Evolutionary conservation across 2,888 invertebrate genomes (phyloP).

Genomic region (Leptogaster cylindrica): DNA sequence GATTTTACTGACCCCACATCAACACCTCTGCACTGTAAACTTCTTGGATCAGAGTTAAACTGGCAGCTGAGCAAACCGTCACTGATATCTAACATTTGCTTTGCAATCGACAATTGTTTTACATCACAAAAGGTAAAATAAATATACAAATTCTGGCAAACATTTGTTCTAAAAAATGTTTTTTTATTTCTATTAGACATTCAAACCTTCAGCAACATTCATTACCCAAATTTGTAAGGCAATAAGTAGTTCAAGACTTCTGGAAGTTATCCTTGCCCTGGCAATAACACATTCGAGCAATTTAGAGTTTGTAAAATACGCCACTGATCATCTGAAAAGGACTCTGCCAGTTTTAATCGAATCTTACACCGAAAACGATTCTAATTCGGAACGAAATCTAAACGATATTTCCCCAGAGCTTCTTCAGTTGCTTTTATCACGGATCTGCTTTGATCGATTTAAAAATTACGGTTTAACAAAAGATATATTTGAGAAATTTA

Average conservation of each 20-base stretch:
- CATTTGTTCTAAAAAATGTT: constrained; percentile 4
- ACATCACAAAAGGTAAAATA: constrained; percentile 72
- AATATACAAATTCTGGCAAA: too few relatives aligned
- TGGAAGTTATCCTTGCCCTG: constrained; percentile 90
- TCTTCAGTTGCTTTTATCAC: constrained; percentile 78
- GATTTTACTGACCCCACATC: constrained; percentile 75
- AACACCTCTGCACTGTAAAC: constrained; percentile 73
- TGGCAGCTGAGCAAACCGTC: constrained; percentile 84
- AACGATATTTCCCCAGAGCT: constrained; percentile 91
- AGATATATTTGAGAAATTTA: constrained; percentile 80
- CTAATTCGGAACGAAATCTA: constrained; percentile 79
- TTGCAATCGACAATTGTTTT: constrained; percentile 83
- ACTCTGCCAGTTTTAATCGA: constrained; percentile 84
- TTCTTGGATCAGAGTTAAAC: constrained; percentile 79
- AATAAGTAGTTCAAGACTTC: constrained; percentile 83
- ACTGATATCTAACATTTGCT: constrained; percentile 85
- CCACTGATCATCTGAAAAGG: constrained; percentile 79
- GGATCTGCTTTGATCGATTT: constrained; percentile 66
- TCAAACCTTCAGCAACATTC: constrained; percentile 80
- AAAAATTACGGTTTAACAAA: constrained; percentile 70
- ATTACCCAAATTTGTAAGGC: constrained; percentile 84
- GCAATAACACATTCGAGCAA: constrained; percentile 82
- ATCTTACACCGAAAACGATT: constrained; percentile 83
- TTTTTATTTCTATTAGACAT: constrained; percentile 65
- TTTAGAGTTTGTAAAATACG: constrained; percentile 68